These are phyloP conservation scores for Antrozous pallidus DNA, from an alignment of 2,797 vertebrate genomes.

Conservation along the genomic window DNA sequence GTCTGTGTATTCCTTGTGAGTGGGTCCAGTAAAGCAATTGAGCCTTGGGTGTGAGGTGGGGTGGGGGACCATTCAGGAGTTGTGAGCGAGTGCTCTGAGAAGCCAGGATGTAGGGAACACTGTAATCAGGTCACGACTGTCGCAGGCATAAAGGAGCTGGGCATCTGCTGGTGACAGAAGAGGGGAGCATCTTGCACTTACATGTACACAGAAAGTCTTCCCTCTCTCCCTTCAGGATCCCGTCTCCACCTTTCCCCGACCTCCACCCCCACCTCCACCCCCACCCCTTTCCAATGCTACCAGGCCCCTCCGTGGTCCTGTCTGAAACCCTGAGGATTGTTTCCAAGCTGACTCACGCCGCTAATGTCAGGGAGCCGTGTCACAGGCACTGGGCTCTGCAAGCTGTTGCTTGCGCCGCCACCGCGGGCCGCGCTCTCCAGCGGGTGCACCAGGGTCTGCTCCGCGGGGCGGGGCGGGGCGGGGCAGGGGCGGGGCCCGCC, in stretches of 20 bases:
- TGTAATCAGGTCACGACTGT: constrained; percentile 72
- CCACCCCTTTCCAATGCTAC: neutral
- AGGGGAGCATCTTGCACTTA: neutral
- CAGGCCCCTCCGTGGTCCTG: constrained; percentile 25
- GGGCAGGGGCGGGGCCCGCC: constrained; percentile 33
- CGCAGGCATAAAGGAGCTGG: constrained; percentile 47
- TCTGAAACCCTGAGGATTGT: constrained; percentile 62
- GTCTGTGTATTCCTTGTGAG: neutral
- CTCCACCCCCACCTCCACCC: neutral
- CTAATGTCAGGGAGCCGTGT: constrained; percentile 71
- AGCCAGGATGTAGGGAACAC: constrained; percentile 34
- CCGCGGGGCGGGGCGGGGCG: neutral
- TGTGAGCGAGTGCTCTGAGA: neutral
- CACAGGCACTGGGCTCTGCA: constrained; percentile 75
- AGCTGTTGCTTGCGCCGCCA: constrained; percentile 77
- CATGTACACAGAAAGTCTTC: neutral
- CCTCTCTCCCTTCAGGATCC: neutral
- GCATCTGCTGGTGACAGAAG: constrained; percentile 37
- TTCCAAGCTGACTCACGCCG: constrained; percentile 78
- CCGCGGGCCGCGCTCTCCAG: neutral
- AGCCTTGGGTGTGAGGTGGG: neutral
- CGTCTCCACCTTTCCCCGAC: neutral
- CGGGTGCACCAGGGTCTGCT: constrained; percentile 51
- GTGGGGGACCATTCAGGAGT: neutral
- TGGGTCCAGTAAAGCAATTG: neutral